Base-by-base conservation (phyloP, 2,888 invertebrate species). In the Drosophila prostipennis region DNA sequence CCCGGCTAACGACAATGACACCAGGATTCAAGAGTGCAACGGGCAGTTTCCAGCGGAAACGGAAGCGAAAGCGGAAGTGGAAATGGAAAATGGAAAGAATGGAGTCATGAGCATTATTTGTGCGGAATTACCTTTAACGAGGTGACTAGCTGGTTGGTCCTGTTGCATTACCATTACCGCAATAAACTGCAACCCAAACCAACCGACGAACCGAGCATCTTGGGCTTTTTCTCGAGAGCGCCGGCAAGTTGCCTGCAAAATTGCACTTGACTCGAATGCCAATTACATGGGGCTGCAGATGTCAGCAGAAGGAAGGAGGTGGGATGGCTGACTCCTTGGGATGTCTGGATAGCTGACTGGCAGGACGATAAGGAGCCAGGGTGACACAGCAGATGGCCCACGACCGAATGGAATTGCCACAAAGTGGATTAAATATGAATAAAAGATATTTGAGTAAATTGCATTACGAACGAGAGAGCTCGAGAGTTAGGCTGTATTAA, bases 111-210 rank as follows among this genome's bases (percentile, higher is more conserved):
- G 77, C 82, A 82, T 84, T 84, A 84, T 84, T 84, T 84, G 84
- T 79, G 87, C 80, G 86, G 86, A 87, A 87, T 87, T 87, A 86
- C 84, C 88, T 87, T 80, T 84, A 87, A 87, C 82, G 86, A 87
- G 84, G 81, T 87, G 86, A 78, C 82, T 81, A 83, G 88, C 80
- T 75, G 72, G 72, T 79, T 79, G 71, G 61, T 80, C 83, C 86
- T 80, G 81, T 87, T 80, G 81, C 87, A 81, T 83, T 84, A 84
- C 87, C 87, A 82, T 82, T 87, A 85, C 82, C 82, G 87, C 87
- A 87, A 87, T 82, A 87, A 82, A 82, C 82, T 85, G 78, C 76
- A 67, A 73, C 64, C 59, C 37, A 42, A 52, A 37, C 49, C 14
- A 16, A 29, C 37, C 39, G n/a, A n/a, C n/a, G n/a, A n/a, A n/a